These are phyloP conservation scores for Aproaerema taeniolella DNA, from an alignment of 2,888 invertebrate species.

Conservation along the genomic window DNA sequence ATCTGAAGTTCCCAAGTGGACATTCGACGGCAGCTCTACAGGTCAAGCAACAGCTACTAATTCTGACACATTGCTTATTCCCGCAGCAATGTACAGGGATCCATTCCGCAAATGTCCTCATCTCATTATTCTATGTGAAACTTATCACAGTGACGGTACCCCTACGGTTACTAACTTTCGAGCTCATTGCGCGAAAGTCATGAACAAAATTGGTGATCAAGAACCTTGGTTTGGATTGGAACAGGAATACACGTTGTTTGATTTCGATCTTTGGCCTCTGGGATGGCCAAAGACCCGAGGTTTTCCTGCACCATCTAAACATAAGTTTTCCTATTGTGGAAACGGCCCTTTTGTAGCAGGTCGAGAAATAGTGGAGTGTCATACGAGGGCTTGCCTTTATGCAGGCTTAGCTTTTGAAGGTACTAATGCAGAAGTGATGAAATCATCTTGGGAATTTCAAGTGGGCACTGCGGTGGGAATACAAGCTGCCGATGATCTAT, in stretches of 20 bases:
- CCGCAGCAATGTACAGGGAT: slow-evolving; percentile 93
- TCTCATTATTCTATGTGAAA: slow-evolving; percentile 92
- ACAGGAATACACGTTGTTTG: slow-evolving; percentile 92
- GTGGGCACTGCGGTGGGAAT: slow-evolving; percentile 95
- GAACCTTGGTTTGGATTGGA: slow-evolving; percentile 95
- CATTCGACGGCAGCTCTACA: slow-evolving; percentile 96
- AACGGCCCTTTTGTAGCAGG: slow-evolving; percentile 96
- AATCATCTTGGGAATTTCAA: slow-evolving; percentile 94
- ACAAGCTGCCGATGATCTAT: slow-evolving; percentile 88
- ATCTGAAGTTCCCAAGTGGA: slow-evolving; percentile 84
- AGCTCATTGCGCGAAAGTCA: slow-evolving; percentile 78
- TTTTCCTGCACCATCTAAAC: slow-evolving; percentile 85
- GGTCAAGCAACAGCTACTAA: slow-evolving; percentile 89
- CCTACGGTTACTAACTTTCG: slow-evolving; percentile 87
- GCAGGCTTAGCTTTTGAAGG: slow-evolving; percentile 95
- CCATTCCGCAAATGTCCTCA: slow-evolving; percentile 93
- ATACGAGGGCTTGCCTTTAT: slow-evolving; percentile 89
- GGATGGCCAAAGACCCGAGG: slow-evolving; percentile 96
- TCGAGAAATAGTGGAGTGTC: slow-evolving; percentile 95
- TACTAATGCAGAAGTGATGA: slow-evolving; percentile 99
- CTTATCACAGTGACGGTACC: slow-evolving; percentile 83
- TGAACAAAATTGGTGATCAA: slow-evolving; percentile 71
- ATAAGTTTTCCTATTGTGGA: slow-evolving; percentile 92
- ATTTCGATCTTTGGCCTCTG: slow-evolving; percentile 88
- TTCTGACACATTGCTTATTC: slow-evolving; percentile 92